phyloP scores from a whole-genome alignment of 2,113 vertebrate species.

The Odocoileus hemionus region DNA sequence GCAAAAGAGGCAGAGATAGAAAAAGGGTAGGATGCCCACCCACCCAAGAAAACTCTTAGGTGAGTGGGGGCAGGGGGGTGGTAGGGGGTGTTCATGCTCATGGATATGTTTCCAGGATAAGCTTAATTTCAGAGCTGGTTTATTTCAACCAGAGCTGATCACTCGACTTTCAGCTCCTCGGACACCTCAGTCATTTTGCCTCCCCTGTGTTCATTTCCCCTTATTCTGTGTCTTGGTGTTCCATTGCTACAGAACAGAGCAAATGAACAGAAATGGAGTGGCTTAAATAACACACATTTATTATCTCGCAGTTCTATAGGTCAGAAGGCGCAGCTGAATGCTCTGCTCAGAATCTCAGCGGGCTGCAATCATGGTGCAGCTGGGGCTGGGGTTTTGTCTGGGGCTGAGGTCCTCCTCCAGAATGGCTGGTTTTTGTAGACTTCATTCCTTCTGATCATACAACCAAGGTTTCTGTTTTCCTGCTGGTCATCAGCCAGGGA shows the following conservation, averaged over 20 bases:
- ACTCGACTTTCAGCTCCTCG: neutral
- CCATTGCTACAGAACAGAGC: neutral
- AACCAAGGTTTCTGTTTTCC: neutral
- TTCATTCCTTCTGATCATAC: neutral
- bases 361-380: neutral
- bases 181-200: neutral
- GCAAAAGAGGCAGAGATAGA: neutral
- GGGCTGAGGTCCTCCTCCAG: neutral
- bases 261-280: neutral
- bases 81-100: neutral
- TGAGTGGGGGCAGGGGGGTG: accelerated
- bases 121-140: neutral
- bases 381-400: neutral
- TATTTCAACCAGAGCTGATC: neutral
- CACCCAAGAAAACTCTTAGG: neutral
- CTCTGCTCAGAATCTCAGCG: neutral
- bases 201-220: neutral
- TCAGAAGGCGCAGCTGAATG: neutral
- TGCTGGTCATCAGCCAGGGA: neutral
- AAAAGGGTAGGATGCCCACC: neutral
- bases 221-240: neutral
- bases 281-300: neutral
- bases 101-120: neutral
- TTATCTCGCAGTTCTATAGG: neutral
- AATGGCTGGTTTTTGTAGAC: neutral